Base-by-base conservation (phyloP, 2,888 invertebrate genomes). In the Plusia festucae region DNA sequence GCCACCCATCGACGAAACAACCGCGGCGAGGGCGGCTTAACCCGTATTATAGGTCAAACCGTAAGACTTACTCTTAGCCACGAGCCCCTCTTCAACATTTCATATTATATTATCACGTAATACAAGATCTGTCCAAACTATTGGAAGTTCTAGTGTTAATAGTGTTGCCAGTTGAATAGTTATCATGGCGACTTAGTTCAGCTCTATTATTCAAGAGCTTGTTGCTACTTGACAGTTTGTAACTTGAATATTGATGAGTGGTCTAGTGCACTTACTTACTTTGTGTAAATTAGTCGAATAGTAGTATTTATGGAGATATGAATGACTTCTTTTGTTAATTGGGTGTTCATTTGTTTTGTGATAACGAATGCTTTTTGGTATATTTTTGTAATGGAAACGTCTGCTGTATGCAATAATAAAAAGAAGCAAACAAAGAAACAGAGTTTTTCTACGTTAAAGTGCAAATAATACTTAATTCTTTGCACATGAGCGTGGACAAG, bases 131-230 rank as follows among this genome's bases (percentile, higher is more conserved):
- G 49, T 51, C 67, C 49, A 27, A 53, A 62, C 11, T 67, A 49
- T 67, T 67, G 18, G 15, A 27, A 3, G 22, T 49, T 32, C 11
- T 20, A 27, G 70, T 65, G 55, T 61, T 71, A 61, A 59, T 59
- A 46, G 59, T 22, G 18, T 40, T 24, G 4, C 27, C 3, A 61
- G 61, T 61, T 65, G 52, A 34, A 27, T 34, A 59, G 51, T 32
- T 54, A 57, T 54, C 40, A 60, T 57, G 11, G n/a, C 49, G 40
- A 4, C 24, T 18, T 27, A 27, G 27, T 30, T 52, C n/a, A 20
- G 44, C 24, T 63, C 30, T 20, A 40, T 52, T 7, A 11, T 55
- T 51, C 32, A 34, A 24, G 11, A 49, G 32, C 24, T 54, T 34
- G 27, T 53, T 52, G 24, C 32, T 44, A 34, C 32, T 44, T 30